Base-by-base conservation (phyloP, 92 coral and sea anemone species). In the Phenganax subtilis region DNA sequence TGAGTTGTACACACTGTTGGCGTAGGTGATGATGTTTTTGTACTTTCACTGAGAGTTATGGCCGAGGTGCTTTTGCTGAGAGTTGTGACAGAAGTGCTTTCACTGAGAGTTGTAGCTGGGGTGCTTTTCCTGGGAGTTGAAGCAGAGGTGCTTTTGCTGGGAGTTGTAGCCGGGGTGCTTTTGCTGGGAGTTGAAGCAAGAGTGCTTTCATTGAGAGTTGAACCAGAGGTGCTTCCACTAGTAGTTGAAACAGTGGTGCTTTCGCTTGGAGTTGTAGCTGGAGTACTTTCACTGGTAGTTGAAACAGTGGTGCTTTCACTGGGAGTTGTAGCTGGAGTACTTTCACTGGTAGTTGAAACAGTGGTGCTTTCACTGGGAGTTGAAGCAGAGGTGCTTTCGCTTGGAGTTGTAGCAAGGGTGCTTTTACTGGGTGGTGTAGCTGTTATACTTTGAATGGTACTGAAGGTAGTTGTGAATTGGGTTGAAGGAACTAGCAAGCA, bases 401-500 rank as follows among this genome's bases (percentile, higher is more conserved):
- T 5, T 2, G 47, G 47, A 37, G 47, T 37, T 37, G 47, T 5
- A 37, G 47, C 47, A 37, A 5, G 47, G 47, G 47, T 37, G 47
- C 47, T 37, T 37, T 37, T 5, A 37, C 47, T 37, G 47, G 71
- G 62, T 82, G 85, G 20, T 29, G 54, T 51, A 30, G 28, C 55
- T 12, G 60, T 44, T 51, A 59, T 73, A 17, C 57, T 54, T 7
- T 6, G 1, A 16, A 12, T 51, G 12, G 78, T 12, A 30, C 58
- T 37, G 47, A 37, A 1, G 6, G 10, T 54, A 12, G 54, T 44
- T 9, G 68, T 57, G 10, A 37, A 37, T 37, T 37, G 47, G 47
- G 73, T 68, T 15, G 73, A 30, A 68, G 73, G 52, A 68, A 68
- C 73, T 68, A 68, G 10, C 47, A 37, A 68, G 47, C 67, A 61